Evolutionary conservation across 2,797 vertebrate species (phyloP), one percentile per base, ranked within the genome.

Genomic region (Luscinia megarhynchos): DNA sequence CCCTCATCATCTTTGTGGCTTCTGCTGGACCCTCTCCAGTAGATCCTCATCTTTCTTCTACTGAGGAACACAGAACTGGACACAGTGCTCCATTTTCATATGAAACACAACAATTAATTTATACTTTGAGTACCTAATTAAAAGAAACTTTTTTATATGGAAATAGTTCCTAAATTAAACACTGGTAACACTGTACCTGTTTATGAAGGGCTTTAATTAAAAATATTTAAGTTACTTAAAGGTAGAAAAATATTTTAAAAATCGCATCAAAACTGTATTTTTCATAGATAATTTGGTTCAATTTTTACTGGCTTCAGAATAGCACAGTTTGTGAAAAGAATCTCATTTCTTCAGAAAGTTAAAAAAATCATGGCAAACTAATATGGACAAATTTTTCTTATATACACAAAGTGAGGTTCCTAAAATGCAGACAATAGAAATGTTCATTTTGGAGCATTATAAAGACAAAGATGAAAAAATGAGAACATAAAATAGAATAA

Each of bases 111-210:
- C 27, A 73, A 64, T 46, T 68, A 78, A 74, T 76, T 93, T 92
- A 87, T 87, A 89, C 45, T 63, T 84, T 58, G 24, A 78, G 66
- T n/a, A 84, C 46, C 66, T 90, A 73, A 87, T 77, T 89, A 95
- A 91, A 89, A 66, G 54, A 85, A 92, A 87, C 29, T 5, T 91
- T 36, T 62, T 68, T 41, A 72, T 40, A 84, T 20, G 58, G 69
- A 89, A 96, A 94, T 85, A 81, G 45, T 83, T 63, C 83, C 51
- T 87, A 66, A 91, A 92, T 91, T 86, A 93, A 89, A 80, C 27
- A 51, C 50, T 77, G 15, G 30, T 57, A 84, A 83, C 15, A 27
- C 6, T 26, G 48, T 61, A 54, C 6, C 24, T 66, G 30, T 26
- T 75, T 69, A 85, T 57, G 58, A 86, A 88, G 27, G 36, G 10